phyloP scores from a whole-genome alignment of 2,797 vertebrate species.

The Argya squamiceps region DNA sequence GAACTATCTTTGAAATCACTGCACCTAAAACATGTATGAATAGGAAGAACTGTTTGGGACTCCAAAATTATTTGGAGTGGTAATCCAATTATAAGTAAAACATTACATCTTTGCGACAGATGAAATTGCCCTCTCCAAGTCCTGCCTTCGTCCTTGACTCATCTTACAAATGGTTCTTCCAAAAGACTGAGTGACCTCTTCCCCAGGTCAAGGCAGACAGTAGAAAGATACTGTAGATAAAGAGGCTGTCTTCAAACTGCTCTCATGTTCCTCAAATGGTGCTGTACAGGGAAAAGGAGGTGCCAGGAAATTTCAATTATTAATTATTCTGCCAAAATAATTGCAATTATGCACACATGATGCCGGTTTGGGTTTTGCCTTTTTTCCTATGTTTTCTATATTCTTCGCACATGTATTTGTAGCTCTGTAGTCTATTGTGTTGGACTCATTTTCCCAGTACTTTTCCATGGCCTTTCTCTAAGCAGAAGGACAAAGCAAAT shows the following conservation, averaged over 20 bases:
- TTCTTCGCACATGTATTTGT: neutral
- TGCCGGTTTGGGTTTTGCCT: neutral
- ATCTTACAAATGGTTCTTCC: neutral
- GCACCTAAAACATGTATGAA: neutral
- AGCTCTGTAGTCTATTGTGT: neutral
- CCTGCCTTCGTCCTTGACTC: neutral
- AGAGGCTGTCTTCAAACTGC: neutral
- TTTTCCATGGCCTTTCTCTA: neutral
- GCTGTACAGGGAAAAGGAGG: neutral
- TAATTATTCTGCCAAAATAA: neutral
- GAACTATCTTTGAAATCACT: neutral
- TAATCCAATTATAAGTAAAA: neutral
- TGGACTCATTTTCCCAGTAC: neutral
- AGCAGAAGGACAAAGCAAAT: neutral
- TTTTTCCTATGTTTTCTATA: neutral
- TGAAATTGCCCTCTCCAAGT: neutral
- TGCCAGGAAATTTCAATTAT: neutral
- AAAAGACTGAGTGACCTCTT: neutral
- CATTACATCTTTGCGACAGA: neutral
- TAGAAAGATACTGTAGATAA: neutral
- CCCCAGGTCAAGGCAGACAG: neutral
- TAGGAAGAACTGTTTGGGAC: neutral
- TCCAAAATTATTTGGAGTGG: neutral
- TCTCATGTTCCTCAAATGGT: neutral
- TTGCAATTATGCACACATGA: neutral